phyloP scores from a whole-genome alignment of 2,113 vertebrate species.

The Camelus dromedarius region DNA sequence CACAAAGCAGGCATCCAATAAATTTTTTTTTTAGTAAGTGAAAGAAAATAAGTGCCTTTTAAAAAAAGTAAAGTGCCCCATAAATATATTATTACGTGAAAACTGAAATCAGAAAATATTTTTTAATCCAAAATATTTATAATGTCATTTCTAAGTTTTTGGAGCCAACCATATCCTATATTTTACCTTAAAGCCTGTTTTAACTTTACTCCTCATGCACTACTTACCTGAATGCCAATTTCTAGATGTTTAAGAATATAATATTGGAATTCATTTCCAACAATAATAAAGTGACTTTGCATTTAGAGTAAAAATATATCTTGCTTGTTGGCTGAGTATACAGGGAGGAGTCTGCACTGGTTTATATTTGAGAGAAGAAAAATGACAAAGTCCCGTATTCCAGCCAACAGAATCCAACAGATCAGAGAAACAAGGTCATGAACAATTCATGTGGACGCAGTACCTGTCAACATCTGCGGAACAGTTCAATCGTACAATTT shows the following conservation, averaged over 20 bases:
- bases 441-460: background rate
- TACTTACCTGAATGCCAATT: background rate
- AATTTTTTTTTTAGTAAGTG: background rate
- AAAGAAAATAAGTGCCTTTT: background rate
- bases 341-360: background rate
- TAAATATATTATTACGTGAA: background rate
- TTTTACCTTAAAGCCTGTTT: background rate
- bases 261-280: background rate
- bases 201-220: background rate
- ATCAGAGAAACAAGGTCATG: background rate
- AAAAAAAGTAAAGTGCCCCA: background rate
- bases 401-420: background rate
- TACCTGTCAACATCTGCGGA: background rate
- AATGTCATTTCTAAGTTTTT: background rate
- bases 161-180: background rate
- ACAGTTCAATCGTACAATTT: background rate
- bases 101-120: background rate
- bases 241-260: constrained; percentile 32
- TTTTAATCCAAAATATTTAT: background rate
- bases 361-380: constrained; percentile 10
- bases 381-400: background rate
- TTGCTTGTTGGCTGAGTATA: background rate
- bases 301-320: background rate
- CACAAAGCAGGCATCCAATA: background rate
- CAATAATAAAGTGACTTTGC: background rate